Base-by-base conservation (phyloP, 1,140 invertebrate species). In the Caenorhabditis brenneri region DNA sequence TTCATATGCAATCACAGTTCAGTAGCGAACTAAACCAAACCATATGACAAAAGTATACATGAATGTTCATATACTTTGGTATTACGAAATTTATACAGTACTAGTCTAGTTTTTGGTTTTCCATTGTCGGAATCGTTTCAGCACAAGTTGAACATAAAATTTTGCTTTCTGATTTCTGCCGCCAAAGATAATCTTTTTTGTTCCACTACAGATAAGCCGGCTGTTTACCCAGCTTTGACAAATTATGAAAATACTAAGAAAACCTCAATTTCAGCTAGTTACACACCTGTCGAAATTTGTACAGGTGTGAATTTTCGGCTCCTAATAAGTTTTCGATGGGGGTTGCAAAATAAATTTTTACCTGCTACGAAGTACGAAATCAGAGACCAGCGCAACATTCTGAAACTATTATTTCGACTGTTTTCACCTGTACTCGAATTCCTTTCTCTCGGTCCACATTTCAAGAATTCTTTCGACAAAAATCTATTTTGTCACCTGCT, bases 21-120 rank as follows among this genome's bases (percentile, higher is more conserved):
- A 42, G 65, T 74, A 42, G 65, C 65, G 33, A 46, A 36, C 36
- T 74, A 42, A 74, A 74, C 36, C 36, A 74, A 74, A 74, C 65
- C 65, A 24, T 74, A 39, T 74, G 65, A 42, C 65, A 74, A 74
- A 42, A 42, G 36, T 39, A 74, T 74, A 65, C 31, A 42, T 42
- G n/a, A 12, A 74, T 74, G 65, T 74, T 42, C 65, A 42, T 42
- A 42, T 27, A 2, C 10, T 5, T 65, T 7, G 5, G 19, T 36
- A 31, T 65, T 65, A 36, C 19, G 19, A 19, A 51, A 15, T 19
- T n/a, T 51, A 15, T 51, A 19, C 48, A n/a, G 2, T 51, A 15
- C 48, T 19, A 19, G 24, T 55, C 10, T 27, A 55, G 53, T 55
- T 12, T 22, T 27, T 22, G 24, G 27, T 42, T 42, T 42, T n/a